Conservation (phyloP, 1,140 invertebrate species). For the Zaprionus ghesquierei region DNA sequence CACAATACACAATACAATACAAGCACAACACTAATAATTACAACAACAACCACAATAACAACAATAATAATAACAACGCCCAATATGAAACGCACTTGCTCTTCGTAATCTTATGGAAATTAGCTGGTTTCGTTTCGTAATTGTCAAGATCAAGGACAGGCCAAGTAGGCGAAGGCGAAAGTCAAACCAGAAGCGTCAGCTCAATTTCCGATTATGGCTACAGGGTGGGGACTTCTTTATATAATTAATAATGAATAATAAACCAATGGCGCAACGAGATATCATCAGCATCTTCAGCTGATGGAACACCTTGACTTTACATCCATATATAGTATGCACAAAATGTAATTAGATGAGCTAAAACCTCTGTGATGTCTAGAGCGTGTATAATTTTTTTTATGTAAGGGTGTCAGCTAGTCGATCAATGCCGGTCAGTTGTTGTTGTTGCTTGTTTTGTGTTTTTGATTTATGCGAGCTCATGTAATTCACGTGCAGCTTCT, state of each 20-base stretch:
- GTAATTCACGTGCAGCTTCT: constrained; percentile 54
- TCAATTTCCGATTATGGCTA: constrained; percentile 40
- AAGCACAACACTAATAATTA: constrained; percentile 33
- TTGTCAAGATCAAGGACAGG: constrained; percentile 74
- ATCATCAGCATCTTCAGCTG: neutral
- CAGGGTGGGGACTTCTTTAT: neutral
- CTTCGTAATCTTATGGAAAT: constrained; percentile 73
- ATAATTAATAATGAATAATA: neutral
- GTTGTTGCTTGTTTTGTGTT: neutral
- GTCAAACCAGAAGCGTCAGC: constrained; percentile 29
- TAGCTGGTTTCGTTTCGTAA: constrained; percentile 59
- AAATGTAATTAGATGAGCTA: neutral
- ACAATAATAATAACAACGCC: constrained; percentile 18
- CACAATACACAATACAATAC: constrained; percentile 1
- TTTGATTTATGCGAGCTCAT: constrained; percentile 62
- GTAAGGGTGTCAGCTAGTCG: neutral
- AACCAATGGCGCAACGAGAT: too few relatives aligned
- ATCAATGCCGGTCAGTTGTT: neutral
- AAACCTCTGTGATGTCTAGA: too few relatives aligned
- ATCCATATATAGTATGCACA: neutral
- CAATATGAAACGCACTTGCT: constrained; percentile 42
- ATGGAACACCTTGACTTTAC: neutral
- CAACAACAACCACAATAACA: constrained; percentile 36
- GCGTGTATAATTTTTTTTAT: too few relatives aligned
- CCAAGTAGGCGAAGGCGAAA: constrained; percentile 33